Evolutionary conservation across 2,797 vertebrate species (phyloP).

Genomic region (Chromis chromis): DNA sequence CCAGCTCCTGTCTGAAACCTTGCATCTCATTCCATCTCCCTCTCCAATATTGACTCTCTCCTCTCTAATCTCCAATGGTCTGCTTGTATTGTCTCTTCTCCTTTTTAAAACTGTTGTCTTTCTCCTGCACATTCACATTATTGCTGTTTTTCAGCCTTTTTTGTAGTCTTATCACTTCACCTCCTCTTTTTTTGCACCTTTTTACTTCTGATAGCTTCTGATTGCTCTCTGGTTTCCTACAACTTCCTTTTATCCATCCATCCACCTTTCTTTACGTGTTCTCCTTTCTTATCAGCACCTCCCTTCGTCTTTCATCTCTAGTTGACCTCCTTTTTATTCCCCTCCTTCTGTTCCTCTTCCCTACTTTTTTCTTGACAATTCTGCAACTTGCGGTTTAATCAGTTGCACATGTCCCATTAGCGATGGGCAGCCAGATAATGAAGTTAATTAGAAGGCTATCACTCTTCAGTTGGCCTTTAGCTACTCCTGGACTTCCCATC

Average conservation of each 20-base stretch:
- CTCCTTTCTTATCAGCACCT: background rate
- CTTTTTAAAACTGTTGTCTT: background rate
- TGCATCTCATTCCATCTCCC: background rate
- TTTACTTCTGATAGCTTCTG: background rate
- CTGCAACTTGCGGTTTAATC: slow-evolving; percentile 37
- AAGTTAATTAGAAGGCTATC: slow-evolving; percentile 69
- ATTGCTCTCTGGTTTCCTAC: background rate
- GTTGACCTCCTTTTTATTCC: background rate
- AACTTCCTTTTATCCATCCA: background rate
- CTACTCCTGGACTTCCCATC: slow-evolving; percentile 45
- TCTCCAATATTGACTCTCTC: background rate
- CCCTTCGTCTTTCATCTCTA: background rate
- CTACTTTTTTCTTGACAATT: slow-evolving; percentile 21
- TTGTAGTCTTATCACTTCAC: background rate
- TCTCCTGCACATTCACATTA: background rate
- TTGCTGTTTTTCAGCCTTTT: too few species aligned
- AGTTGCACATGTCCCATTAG: slow-evolving; percentile 50
- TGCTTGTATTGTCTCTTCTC: background rate
- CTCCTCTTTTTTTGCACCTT: background rate
- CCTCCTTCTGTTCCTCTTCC: background rate
- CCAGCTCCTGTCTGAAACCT: background rate
- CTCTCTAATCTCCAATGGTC: background rate
- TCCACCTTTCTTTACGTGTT: background rate
- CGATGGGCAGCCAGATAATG: slow-evolving; percentile 59
- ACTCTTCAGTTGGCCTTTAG: slow-evolving; percentile 61